Conservation (phyloP, 2,797 vertebrate species). For the Neosilurus hyrtlii region DNA sequence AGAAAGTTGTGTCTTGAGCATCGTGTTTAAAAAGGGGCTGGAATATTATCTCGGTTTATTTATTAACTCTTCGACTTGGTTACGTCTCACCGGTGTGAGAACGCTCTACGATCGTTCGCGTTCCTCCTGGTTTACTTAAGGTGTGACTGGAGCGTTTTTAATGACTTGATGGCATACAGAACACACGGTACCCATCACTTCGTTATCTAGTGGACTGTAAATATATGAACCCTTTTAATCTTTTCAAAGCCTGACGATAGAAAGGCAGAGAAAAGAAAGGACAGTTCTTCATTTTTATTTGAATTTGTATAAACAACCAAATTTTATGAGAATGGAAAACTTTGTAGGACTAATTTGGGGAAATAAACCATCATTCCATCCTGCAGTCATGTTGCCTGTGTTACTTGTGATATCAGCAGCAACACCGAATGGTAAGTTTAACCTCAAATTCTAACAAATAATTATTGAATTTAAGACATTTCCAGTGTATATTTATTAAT, state of each 20-base stretch:
- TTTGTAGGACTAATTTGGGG: neutral
- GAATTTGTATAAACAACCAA: neutral
- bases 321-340: neutral
- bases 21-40: neutral
- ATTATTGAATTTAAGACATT: neutral
- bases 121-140: slow-evolving; percentile 34
- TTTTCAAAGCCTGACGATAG: neutral
- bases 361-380: neutral
- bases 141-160: slow-evolving; percentile 31
- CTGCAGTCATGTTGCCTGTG: neutral
- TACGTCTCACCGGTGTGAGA: neutral
- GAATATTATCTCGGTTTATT: slow-evolving; percentile 1
- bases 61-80: slow-evolving; percentile 5
- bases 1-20: too few relatives aligned
- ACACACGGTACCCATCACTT: slow-evolving; percentile 4
- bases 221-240: neutral
- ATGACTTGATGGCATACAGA: neutral
- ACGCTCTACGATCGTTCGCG: neutral
- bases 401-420: neutral
- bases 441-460: neutral
- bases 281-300: too few relatives aligned
- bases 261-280: neutral
- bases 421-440: neutral
- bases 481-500: neutral
- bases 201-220: neutral